Evolutionary conservation across 2,888 invertebrate species (phyloP), one percentile per base, ranked within the genome.

Genomic region (Rhyacophila evoluta): DNA sequence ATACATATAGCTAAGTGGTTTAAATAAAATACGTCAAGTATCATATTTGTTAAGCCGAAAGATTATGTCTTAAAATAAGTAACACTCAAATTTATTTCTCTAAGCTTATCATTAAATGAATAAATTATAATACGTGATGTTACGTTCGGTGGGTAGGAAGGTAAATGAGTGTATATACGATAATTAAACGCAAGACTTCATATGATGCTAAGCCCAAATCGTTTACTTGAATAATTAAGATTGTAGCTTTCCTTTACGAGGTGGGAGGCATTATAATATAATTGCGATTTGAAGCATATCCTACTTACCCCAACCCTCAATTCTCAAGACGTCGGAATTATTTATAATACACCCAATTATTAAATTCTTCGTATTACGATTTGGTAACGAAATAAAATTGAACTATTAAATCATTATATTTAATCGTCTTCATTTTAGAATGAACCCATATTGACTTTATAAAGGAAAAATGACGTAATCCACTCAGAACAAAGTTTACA

Each of bases 181-280:
- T 55, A 55, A 55, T 55, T 55, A 55, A 55, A 55, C 55, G 55
- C 8, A 55, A 55, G 55, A 55, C 55, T 55, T 55, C 55, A 12
- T 55, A 25, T 19, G 55, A 55, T 19, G 55, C 55, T 55, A 19
- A 25, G 19, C 19, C 55, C 25, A 19, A 55, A 55, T 55, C 55
- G 25, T 55, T 55, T 55, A 55, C 55, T 19, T 55, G 55, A 55
- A 55, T 55, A 55, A 55, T 55, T 55, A 55, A 55, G 19, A 15
- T 55, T 25, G 1, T 15, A 8, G 19, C 55, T 55, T 8, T 55
- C 19, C 55, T 55, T 15, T 10, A 55, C 19, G 55, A 55, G 55
- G 55, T 55, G 8, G 55, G 19, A 55, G 10, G 55, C 55, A 55
- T 55, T 55, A 55, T 55, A 19, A 19, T 55, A 55, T 55, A 55